Evolutionary conservation across 1,140 invertebrate genomes (phyloP), one percentile per base, ranked within the genome.

Genomic region (Pemphigus obesinymphae): DNA sequence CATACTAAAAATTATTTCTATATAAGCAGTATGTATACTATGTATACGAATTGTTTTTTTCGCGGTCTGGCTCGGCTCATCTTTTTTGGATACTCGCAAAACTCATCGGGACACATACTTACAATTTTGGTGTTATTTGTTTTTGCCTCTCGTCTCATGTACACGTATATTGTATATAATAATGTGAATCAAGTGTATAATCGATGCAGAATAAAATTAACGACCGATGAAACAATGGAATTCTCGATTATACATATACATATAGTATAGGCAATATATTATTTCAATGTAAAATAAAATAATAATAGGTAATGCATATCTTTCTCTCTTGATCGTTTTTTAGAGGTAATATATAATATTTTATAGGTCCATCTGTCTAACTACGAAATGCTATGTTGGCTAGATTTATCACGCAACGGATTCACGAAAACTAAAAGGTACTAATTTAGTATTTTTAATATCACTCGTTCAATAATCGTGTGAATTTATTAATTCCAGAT

Each of bases 161-260:
- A 45, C 43, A 11, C 43, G 43, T 45, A 13, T 45, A 7, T 45
- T 7, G 43, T 10, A n/a, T 70, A 45, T 45, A 45, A 45, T 45
- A 45, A 45, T 45, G n/a, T n/a, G n/a, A n/a, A n/a, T n/a, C n/a
- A n/a, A n/a, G n/a, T n/a, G n/a, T n/a, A 73, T 73, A 73, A 73
- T 55, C 34, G 72, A 75, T 53, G 48, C 72, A 6, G 72, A 53
- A 75, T 75, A 53, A 75, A 75, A 75, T 75, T 75, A 75, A 75
- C 72, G 72, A 34, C 45, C 29, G 45, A 13, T 15, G 45, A 6
- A 75, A 75, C 72, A 75, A 75, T 75, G 48, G 50, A 53, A 75
- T 34, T 75, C 48, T 75, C 26, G 72, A 53, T 75, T 53, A 75
- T 75, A 23, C 31, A 5, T 53, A 4, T 11, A 45, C 43, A 45